A percentile compares a stretch with the other conserved stretches of the same genome.
Conservation (phyloP, 2,888 invertebrate genomes). For the Drosophila mercatorum region DNA sequence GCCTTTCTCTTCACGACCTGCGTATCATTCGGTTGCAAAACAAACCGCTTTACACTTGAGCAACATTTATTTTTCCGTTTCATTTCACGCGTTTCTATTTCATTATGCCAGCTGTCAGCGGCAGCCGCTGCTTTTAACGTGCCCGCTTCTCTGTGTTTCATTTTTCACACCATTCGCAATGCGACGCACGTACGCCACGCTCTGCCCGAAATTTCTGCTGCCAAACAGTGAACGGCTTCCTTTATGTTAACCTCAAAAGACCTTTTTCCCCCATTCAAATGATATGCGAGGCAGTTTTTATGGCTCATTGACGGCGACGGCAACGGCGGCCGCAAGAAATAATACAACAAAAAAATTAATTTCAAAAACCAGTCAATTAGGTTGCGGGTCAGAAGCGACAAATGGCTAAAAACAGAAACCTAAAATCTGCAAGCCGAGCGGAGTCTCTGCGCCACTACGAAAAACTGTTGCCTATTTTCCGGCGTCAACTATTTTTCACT, state of each 20-base stretch:
- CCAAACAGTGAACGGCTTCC: conserved; percentile 41
- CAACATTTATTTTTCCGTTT: conserved; percentile 73
- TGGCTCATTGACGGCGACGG: conserved; percentile 53
- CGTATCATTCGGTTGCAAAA: conserved; percentile 33
- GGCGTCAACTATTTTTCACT: conserved; percentile 60
- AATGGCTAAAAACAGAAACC: conserved; percentile 15
- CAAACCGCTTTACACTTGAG: conserved; percentile 66
- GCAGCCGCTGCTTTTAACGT: conserved; percentile 59
- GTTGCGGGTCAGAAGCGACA: conserved; percentile 20
- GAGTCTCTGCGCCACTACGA: background rate
- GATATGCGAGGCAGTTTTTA: conserved; percentile 64
- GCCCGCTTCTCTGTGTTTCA: conserved; percentile 46
- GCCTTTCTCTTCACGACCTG: background rate
- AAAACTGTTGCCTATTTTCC: conserved; percentile 25
- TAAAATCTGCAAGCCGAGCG: background rate
- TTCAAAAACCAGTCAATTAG: conserved; percentile 71
- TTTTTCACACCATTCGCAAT: conserved; percentile 70
- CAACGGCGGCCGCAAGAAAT: conserved; percentile 16
- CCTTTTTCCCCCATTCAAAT: conserved; percentile 57
- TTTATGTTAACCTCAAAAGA: conserved; percentile 49
- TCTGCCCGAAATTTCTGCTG: conserved; percentile 12
- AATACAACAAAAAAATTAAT: conserved; percentile 55
- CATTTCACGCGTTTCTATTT: conserved; percentile 70
- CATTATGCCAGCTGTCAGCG: conserved; percentile 73
- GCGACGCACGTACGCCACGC: conserved; percentile 59